phyloP scores from a whole-genome alignment of 2,797 vertebrate species.

The Taeniopygia guttata region DNA sequence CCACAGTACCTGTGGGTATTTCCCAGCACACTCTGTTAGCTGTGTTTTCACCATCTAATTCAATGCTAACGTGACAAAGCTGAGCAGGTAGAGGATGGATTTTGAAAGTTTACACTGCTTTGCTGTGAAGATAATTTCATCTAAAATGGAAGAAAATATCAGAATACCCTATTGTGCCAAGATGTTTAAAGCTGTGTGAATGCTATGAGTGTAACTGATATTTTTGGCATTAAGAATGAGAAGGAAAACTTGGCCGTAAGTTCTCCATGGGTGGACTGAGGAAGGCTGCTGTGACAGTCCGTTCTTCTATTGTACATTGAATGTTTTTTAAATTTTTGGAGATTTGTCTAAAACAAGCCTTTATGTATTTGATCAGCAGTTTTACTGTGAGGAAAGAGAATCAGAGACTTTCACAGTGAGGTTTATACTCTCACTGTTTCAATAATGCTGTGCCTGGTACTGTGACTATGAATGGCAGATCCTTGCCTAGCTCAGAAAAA shows the following conservation, averaged over 20 bases:
- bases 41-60: background rate
- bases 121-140: background rate
- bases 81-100: background rate
- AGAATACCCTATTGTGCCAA: background rate
- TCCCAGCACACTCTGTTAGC: background rate
- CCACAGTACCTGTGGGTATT: background rate
- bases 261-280: background rate
- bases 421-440: background rate
- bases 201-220: background rate
- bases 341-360: background rate
- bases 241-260: background rate
- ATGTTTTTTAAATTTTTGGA: background rate
- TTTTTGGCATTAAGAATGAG: background rate
- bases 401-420: background rate
- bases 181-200: slow-evolving; percentile 15
- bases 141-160: slow-evolving; percentile 2
- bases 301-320: background rate
- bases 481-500: background rate
- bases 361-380: background rate
- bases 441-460: background rate
- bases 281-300: background rate
- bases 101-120: background rate
- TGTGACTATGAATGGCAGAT: background rate
- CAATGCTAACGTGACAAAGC: background rate
- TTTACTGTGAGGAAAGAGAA: background rate